Conservation (phyloP, 2,113 vertebrate genomes). For the Sclerurus mexicanus region DNA sequence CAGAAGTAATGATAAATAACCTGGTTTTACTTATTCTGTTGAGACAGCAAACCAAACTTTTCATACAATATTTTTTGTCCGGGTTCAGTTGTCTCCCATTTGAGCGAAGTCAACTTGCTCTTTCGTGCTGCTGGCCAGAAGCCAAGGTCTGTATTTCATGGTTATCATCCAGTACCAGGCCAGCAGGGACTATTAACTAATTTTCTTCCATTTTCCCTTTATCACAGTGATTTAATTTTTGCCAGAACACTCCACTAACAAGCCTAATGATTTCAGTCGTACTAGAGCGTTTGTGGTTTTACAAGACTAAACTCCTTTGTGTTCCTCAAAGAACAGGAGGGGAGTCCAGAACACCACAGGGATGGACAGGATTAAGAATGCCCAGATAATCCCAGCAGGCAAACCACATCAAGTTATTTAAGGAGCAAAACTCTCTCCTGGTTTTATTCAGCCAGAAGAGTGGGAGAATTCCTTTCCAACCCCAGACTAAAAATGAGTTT, state of each 20-base stretch:
- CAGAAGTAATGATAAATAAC: not conserved
- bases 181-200: not conserved
- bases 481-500: not conserved
- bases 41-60: not conserved
- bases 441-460: not conserved
- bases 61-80: not conserved
- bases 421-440: not conserved
- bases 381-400: not conserved
- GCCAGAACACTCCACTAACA: not conserved
- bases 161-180: not conserved
- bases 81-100: not conserved
- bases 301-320: not conserved
- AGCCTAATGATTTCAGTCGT: not conserved
- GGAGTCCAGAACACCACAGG: not conserved
- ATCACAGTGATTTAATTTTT: not conserved
- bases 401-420: not conserved
- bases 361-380: fast-evolving
- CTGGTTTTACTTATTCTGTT: not conserved
- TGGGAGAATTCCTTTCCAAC: not conserved
- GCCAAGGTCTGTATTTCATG: not conserved
- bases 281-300: not conserved
- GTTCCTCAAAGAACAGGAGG: not conserved
- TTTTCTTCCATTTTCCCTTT: not conserved
- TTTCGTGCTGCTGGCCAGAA: not conserved
- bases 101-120: not conserved